phyloP scores from a whole-genome alignment of 64 coral and sea anemone genomes.

The Pocillopora verrucosa region DNA sequence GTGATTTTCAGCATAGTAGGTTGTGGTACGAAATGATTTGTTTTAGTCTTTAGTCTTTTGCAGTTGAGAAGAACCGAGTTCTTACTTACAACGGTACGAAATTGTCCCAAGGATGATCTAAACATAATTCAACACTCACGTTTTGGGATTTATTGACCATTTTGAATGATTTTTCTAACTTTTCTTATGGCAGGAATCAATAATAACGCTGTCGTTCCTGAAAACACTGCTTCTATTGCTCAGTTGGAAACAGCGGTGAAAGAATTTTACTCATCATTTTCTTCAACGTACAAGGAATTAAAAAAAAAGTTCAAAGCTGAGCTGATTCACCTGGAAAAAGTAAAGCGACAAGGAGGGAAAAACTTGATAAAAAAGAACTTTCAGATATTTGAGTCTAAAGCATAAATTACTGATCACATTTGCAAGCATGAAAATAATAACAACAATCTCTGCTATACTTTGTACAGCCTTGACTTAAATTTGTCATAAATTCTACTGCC shows the following conservation, averaged over 20 bases:
- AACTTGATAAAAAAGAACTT: neutral
- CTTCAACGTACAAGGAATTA: neutral
- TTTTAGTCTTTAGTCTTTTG: no score
- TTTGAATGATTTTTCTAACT: neutral
- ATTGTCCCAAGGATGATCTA: no score
- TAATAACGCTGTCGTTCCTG: neutral
- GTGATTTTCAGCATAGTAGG: no score
- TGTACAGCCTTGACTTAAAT: neutral
- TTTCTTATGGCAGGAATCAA: neutral
- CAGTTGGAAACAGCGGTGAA: conserved; percentile 3
- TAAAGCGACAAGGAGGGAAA: neutral
- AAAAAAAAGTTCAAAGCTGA: neutral
- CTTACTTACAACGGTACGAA: no score
- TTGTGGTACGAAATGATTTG: no score
- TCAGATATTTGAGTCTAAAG: neutral
- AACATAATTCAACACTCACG: no score
- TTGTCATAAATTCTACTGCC: no score
- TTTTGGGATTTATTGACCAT: neutral
- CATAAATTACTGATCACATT: neutral
- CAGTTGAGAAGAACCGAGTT: no score
- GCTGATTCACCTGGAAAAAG: neutral
- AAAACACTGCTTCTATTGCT: neutral
- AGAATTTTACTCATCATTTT: conserved; percentile 16
- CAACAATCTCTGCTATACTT: neutral
- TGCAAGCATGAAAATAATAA: neutral